Conservation (phyloP, 1,140 invertebrate genomes). For the Temnothorax nylanderi region DNA sequence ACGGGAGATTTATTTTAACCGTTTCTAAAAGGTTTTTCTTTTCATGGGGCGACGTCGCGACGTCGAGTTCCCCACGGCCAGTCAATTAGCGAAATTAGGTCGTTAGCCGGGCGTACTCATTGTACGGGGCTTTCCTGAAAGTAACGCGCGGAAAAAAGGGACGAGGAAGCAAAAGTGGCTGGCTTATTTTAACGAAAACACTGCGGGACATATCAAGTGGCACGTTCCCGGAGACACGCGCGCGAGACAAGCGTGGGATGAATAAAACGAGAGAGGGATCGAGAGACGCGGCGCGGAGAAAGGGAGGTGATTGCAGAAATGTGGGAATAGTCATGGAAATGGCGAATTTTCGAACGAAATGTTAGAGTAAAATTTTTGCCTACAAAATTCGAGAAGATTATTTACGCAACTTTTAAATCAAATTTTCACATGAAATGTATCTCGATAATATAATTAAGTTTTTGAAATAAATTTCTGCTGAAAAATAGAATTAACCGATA, state of each 20-base stretch:
- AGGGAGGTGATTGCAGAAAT: neutral
- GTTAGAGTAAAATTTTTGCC: neutral
- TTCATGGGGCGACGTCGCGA: neutral
- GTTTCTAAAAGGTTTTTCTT: neutral
- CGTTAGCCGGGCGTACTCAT: neutral
- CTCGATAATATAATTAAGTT: neutral
- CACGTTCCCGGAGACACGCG: neutral
- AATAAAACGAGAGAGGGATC: neutral
- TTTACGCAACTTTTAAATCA: neutral
- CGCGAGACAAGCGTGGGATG: neutral
- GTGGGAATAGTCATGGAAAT: neutral
- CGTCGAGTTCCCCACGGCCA: neutral
- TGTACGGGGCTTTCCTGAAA: neutral
- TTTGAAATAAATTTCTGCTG: neutral
- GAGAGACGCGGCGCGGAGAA: neutral
- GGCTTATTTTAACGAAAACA: slow-evolving; percentile 11
- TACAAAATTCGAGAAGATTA: neutral
- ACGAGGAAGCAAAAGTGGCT: neutral
- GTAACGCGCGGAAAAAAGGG: neutral
- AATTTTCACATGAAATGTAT: neutral
- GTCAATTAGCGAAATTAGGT: slow-evolving; percentile 58
- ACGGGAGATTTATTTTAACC: neutral
- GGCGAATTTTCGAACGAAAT: neutral
- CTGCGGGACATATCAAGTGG: neutral
- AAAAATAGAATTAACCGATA: neutral